Conservation (phyloP, 2,113 vertebrate genomes). For the Hiodon alosoides region DNA sequence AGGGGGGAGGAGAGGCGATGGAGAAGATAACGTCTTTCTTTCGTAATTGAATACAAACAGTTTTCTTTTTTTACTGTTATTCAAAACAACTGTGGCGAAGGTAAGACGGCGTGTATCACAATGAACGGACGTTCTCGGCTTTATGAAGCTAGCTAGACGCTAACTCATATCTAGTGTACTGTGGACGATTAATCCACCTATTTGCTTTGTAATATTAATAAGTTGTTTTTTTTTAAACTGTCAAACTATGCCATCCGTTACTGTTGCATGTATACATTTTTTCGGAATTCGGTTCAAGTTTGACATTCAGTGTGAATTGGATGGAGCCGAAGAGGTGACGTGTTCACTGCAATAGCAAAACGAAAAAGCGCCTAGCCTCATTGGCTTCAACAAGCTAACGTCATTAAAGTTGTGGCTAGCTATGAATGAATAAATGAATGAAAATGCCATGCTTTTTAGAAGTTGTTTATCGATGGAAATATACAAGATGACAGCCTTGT, state of each 20-base stretch:
- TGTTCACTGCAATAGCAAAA: not conserved
- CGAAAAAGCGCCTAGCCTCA: not conserved
- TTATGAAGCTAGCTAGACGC: not conserved
- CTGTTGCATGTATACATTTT: not conserved
- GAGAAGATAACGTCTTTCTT: not conserved
- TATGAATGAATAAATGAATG: no score
- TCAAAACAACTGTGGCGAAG: not conserved
- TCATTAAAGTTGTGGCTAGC: not conserved
- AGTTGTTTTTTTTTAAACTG: not conserved
- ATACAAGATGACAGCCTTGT: no score
- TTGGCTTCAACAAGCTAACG: not conserved
- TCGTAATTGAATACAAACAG: not conserved
- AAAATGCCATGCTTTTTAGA: no score
- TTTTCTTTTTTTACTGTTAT: not conserved
- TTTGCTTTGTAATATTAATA: no score
- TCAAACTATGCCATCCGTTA: not conserved
- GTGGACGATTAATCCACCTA: no score
- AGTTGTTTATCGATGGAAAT: no score
- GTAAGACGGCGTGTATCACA: not conserved
- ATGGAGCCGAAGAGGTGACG: not conserved
- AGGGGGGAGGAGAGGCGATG: slow-evolving; percentile 33
- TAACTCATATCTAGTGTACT: no score
- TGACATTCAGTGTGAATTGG: no score
- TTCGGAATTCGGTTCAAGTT: not conserved
- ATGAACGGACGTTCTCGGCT: not conserved